Evolutionary conservation across 2,888 invertebrate genomes (phyloP).

Genomic region (Mythimna albipuncta): DNA sequence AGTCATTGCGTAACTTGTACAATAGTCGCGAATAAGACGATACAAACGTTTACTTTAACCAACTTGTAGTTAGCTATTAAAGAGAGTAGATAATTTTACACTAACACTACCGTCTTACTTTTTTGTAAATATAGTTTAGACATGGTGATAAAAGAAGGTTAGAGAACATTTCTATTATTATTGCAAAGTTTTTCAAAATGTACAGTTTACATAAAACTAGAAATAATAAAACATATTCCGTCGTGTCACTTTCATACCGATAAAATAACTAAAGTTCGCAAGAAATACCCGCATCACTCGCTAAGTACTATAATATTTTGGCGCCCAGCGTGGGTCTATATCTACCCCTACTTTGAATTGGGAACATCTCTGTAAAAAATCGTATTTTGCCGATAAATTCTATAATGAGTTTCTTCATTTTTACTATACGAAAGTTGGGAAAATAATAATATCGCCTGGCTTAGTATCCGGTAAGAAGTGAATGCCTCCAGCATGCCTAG

Average conservation of each 20-base stretch:
- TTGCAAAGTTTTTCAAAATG: neutral
- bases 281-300: neutral
- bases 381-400: neutral
- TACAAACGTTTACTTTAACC: neutral
- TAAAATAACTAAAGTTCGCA: neutral
- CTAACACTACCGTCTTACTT: neutral
- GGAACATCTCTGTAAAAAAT: too few relatives aligned
- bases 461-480: neutral
- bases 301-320: neutral
- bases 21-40: neutral
- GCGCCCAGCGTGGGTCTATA: neutral
- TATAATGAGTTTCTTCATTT: neutral
- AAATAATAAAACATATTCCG: neutral
- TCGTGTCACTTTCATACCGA: neutral
- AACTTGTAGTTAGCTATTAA: constrained; percentile 2
- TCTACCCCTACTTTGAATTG: neutral
- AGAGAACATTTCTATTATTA: neutral
- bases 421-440: neutral
- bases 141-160: neutral
- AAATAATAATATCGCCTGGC: neutral
- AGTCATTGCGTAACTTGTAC: neutral
- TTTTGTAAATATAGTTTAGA: neutral
- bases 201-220: neutral
- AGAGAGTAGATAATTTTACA: neutral
- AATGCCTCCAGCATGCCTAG: neutral